phyloP scores from a whole-genome alignment of 2,113 vertebrate species.

The Galeopterus variegatus region DNA sequence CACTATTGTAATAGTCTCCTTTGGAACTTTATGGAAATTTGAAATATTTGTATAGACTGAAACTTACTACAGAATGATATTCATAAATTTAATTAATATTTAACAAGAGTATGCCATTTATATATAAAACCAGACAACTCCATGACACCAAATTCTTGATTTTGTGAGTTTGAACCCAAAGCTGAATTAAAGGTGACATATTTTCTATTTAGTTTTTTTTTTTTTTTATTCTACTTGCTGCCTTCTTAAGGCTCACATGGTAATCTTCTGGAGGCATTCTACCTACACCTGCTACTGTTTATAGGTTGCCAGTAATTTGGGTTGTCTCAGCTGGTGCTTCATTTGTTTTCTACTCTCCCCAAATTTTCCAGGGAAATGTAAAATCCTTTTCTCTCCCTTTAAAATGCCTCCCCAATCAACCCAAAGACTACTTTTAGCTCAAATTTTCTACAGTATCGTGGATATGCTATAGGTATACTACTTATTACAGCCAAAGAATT shows the following conservation, averaged over 20 bases:
- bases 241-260: not conserved
- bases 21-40: constrained; percentile 1
- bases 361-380: not conserved
- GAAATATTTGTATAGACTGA: not conserved
- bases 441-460: not conserved
- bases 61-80: not conserved
- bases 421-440: not conserved
- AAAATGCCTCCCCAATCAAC: not conserved
- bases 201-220: not conserved
- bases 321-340: not conserved
- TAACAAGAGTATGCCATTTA: not conserved
- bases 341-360: not conserved
- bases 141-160: not conserved
- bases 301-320: not conserved
- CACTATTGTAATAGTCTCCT: not conserved
- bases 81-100: not conserved
- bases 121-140: not conserved
- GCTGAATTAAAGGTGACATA: not conserved
- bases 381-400: not conserved
- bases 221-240: not conserved
- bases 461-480: not conserved
- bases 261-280: not conserved
- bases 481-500: not conserved
- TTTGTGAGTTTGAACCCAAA: not conserved
- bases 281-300: not conserved